Conservation (phyloP, 2,888 invertebrate species). For the Ennomos erosarius region DNA sequence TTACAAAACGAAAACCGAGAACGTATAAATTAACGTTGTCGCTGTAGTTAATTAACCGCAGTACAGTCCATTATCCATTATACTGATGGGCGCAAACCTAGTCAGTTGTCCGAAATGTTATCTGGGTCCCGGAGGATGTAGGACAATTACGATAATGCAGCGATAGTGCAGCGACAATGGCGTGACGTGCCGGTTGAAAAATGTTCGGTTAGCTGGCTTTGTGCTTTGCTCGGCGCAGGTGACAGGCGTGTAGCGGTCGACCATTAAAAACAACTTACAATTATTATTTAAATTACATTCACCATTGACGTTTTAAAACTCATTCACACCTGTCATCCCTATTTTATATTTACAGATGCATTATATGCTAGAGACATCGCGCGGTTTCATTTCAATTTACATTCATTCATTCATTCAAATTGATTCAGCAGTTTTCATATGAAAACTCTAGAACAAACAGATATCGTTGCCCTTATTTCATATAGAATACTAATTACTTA, state of each 20-base stretch:
- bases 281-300: too few relatives aligned
- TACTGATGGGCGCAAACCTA: conserved; percentile 34
- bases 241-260: conserved; percentile 3
- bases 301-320: too few relatives aligned
- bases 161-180: conserved; percentile 44
- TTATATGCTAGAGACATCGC: too few relatives aligned
- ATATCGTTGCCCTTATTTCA: too few relatives aligned
- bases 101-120: conserved; percentile 38
- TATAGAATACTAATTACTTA: too few relatives aligned
- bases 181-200: conserved; percentile 33
- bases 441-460: too few relatives aligned
- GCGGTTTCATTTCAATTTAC: too few relatives aligned
- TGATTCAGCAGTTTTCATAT: too few relatives aligned
- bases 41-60: conserved; percentile 43
- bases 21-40: conserved; percentile 40
- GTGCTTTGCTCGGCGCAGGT: conserved; percentile 12
- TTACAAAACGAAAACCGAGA: conserved; percentile 29
- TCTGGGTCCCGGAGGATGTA: conserved; percentile 52
- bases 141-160: conserved; percentile 68
- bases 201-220: conserved; percentile 32
- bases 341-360: too few relatives aligned
- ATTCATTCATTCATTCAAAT: too few relatives aligned
- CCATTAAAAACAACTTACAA: too few relatives aligned
- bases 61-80: conserved; percentile 40
- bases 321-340: too few relatives aligned